Conservation (phyloP, 2,888 invertebrate genomes). For the Cheilosia impressa region DNA sequence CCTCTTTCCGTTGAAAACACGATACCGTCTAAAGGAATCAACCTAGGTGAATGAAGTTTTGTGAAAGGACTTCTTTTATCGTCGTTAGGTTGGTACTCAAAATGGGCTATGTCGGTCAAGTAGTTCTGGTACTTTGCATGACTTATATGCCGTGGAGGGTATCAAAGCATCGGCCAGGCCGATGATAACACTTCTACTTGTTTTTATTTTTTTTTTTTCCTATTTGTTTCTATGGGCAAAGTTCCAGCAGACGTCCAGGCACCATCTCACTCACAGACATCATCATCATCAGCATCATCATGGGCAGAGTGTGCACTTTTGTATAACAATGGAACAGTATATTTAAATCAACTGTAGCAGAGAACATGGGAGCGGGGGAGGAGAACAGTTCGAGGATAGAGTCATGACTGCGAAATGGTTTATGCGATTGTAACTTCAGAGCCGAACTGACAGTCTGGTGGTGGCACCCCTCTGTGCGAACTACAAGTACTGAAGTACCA, state of each 20-base stretch:
- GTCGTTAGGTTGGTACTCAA: too few species aligned
- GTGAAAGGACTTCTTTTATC: too few species aligned
- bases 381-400: constrained; percentile 32
- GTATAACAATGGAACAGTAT: constrained; percentile 51
- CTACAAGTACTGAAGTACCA: constrained; percentile 13
- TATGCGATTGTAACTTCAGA: constrained; percentile 54
- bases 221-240: constrained; percentile 11
- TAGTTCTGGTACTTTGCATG: too few species aligned
- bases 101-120: too few species aligned
- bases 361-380: background rate
- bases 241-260: constrained; percentile 58
- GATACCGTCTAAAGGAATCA: too few species aligned
- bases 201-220: background rate
- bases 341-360: constrained; percentile 46
- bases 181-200: too few species aligned
- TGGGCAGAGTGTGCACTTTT: constrained; percentile 2
- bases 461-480: constrained; percentile 55
- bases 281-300: constrained; percentile 45
- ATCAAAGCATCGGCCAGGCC: too few species aligned
- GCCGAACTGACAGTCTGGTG: constrained; percentile 23
- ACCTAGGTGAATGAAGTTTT: too few species aligned
- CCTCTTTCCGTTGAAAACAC: too few species aligned
- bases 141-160: too few species aligned
- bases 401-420: constrained; percentile 63
- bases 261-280: constrained; percentile 51